Percentiles rank a stretch among this genome's conserved stretches.
These are phyloP conservation scores for Drosophila pruinosa DNA, from an alignment of 1,140 invertebrate genomes.

Conservation along the genomic window DNA sequence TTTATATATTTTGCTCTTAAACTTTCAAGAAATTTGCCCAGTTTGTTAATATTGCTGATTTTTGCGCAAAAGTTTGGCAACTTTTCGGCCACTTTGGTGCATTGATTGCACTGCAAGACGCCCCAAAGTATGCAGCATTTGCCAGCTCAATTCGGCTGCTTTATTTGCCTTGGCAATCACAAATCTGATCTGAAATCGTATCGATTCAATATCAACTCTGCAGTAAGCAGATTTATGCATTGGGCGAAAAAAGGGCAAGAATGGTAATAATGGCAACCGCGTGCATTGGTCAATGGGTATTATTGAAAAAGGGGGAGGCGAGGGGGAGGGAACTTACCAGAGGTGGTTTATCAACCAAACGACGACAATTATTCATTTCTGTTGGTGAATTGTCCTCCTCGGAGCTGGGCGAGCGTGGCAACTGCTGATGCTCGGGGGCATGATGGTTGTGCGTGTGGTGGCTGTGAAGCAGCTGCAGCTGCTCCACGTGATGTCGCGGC, in stretches of 20 bases:
- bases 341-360: constrained; percentile 91
- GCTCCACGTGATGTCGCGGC: constrained; percentile 63
- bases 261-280: not conserved
- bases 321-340: constrained; percentile 84
- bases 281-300: not conserved
- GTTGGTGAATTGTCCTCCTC: constrained; percentile 95
- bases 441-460: constrained; percentile 51
- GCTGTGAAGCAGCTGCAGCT: constrained; percentile 67
- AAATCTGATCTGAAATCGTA: constrained; percentile 4
- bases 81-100: not conserved
- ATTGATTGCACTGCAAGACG: not conserved
- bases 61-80: not conserved
- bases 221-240: constrained; percentile 63
- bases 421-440: constrained; percentile 72
- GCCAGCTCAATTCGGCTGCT: not conserved
- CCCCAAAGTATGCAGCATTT: constrained; percentile 19
- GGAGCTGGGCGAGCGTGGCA: constrained; percentile 89
- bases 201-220: constrained; percentile 19
- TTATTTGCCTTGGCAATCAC: constrained; percentile 17
- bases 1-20: not conserved
- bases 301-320: not conserved
- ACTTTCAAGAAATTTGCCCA: constrained; percentile 8
- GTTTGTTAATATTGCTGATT: constrained; percentile 14
- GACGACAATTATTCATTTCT: constrained; percentile 92
- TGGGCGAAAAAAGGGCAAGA: not conserved